Base-by-base conservation (phyloP, 2,113 vertebrate genomes). In the Naja naja region DNA sequence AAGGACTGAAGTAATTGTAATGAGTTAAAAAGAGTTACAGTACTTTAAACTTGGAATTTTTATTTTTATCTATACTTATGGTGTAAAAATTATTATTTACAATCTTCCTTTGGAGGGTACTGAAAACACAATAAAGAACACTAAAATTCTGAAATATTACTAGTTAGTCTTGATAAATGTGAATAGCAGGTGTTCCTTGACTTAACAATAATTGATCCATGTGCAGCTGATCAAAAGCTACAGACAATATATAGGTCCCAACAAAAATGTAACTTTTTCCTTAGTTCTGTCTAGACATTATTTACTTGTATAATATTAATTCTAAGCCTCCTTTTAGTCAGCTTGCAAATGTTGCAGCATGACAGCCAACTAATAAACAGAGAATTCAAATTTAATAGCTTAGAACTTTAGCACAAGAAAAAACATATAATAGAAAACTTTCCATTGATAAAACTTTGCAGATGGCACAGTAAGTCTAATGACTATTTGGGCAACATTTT, bases 81-180 rank as follows among this genome's bases (percentile, higher is more conserved):
- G 34, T 81, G 34, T 81, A 43, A 81, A 20, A 14, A 47, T 2
- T 3, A 14, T 89, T 89, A 60, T 53, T 47, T 47, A 89, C 56
- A 87, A 89, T 92, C 39, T 4, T 58, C 56, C 89, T 96, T 95
- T 87, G 88, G 92, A 95, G 90, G 91, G 92, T 55, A 94, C 90
- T 95, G 92, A 43, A 93, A 47, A 90, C n/a, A 81, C 18, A 91
- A 60, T 34, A 95, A 96, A 93, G 94, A 58, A 30, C 23, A 39
- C 53, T 89, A 20, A 89, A 53, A 54, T 87, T 30, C 8, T 64
- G 81, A 55, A 47, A 22, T 60, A 11, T 56, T 89, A 54, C 25
- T 54, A 74, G 81, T 27, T 53, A 85, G 30, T 12, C 47, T 85
- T 85, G 43, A 58, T 58, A 88, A 56, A 89, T 23, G 16, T n/a